Evolutionary conservation across 2,113 vertebrate species (phyloP).

Genomic region (Pelusios castaneus): DNA sequence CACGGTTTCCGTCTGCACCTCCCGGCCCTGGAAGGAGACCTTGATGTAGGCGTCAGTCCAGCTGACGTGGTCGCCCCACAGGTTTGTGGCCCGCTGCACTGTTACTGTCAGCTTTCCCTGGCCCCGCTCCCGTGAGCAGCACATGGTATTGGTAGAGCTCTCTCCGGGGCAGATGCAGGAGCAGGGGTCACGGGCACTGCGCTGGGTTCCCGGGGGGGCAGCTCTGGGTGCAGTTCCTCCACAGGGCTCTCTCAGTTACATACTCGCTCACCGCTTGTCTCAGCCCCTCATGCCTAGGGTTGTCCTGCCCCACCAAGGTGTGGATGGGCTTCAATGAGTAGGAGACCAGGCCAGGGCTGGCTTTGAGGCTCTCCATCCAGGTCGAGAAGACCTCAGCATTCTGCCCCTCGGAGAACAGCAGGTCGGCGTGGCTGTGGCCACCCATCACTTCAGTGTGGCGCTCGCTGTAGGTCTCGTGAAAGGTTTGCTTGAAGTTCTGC

Average conservation of each 20-base stretch:
- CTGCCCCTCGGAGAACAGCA: conserved; percentile 78
- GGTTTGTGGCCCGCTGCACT: conserved; percentile 33
- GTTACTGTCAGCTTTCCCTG: conserved; percentile 77
- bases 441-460: conserved; percentile 59
- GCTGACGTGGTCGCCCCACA: conserved; percentile 80
- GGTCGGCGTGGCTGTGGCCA: conserved; percentile 60
- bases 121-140: conserved; percentile 81
- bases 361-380: conserved; percentile 77
- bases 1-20: conserved; percentile 58
- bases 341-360: conserved; percentile 77
- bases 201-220: conserved; percentile 68
- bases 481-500: conserved; percentile 66
- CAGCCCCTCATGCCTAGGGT: conserved; percentile 67
- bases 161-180: conserved; percentile 79
- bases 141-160: conserved; percentile 62
- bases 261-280: conserved; percentile 75
- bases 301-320: conserved; percentile 56
- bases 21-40: conserved; percentile 34
- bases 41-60: conserved; percentile 82
- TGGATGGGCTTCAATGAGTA: conserved; percentile 83
- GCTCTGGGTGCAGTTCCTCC: conserved; percentile 56
- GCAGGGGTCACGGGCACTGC: conserved; percentile 68
- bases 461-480: conserved; percentile 81
- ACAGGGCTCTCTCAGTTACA: conserved; percentile 52
- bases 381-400: conserved; percentile 78